Percentiles rank a stretch among this genome's conserved stretches.
phyloP scores from a whole-genome alignment of 2,888 invertebrate genomes.

The Isoperla grammatica region DNA sequence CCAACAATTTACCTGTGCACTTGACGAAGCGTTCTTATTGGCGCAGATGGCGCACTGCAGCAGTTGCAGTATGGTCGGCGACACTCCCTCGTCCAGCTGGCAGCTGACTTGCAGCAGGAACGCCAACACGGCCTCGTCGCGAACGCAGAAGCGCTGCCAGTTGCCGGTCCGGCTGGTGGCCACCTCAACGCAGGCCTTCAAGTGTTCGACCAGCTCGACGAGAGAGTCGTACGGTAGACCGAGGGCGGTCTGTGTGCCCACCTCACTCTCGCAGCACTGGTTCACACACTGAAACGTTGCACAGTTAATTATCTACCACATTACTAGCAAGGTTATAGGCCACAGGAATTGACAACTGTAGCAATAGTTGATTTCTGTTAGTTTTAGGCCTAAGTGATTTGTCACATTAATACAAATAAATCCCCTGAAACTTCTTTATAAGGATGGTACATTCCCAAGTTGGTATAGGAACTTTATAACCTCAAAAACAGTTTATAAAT shows the following conservation, averaged over 20 bases:
- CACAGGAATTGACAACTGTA: too few species aligned
- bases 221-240: constrained; percentile 77
- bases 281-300: constrained; percentile 5
- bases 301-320: too few species aligned
- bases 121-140: constrained; percentile 70
- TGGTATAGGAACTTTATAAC: too few species aligned
- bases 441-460: too few species aligned
- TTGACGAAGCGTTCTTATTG: background rate
- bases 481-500: too few species aligned
- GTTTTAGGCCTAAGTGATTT: too few species aligned
- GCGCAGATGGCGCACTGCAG: constrained; percentile 81
- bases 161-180: constrained; percentile 86
- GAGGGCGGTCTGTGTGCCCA: background rate
- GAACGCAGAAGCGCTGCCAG: constrained; percentile 88
- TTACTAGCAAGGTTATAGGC: too few species aligned
- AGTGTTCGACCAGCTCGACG: constrained; percentile 90
- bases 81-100: constrained; percentile 81
- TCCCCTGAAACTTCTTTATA: too few species aligned
- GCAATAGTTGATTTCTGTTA: too few species aligned
- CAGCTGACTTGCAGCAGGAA: constrained; percentile 76
- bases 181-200: constrained; percentile 91
- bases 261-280: background rate
- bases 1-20: background rate
- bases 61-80: constrained; percentile 83
- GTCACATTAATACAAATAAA: too few species aligned